Conservation (phyloP, 2,797 vertebrate genomes). For the Amphiprion clarkii region DNA sequence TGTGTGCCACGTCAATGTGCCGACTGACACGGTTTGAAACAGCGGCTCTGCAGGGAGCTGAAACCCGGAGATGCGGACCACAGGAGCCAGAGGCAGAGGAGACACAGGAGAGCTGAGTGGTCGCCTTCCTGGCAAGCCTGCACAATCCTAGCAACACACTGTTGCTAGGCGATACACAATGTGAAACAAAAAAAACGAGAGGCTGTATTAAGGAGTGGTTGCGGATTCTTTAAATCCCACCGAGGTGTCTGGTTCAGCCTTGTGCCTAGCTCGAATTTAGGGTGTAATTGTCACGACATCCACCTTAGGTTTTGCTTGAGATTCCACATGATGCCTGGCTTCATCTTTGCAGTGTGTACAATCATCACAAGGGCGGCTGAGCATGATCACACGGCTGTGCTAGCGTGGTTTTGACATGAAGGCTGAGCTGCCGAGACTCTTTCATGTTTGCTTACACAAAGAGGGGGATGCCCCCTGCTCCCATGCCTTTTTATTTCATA, state of each 20-base stretch:
- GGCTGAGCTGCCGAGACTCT: constrained; percentile 32
- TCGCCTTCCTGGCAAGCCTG: constrained; percentile 45
- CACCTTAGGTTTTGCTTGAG: not conserved
- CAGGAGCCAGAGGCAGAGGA: not conserved
- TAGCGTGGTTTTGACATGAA: constrained; percentile 42
- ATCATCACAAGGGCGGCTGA: constrained; percentile 7
- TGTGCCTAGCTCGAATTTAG: not conserved
- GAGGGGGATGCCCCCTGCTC: constrained; percentile 21
- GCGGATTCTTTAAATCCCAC: not conserved
- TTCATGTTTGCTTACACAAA: constrained; percentile 64
- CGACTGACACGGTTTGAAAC: not conserved
- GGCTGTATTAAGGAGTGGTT: constrained; percentile 31
- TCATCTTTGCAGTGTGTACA: constrained; percentile 2
- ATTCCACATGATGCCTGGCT: constrained; percentile 27
- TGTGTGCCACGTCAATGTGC: constrained; percentile 62
- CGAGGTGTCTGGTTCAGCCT: not conserved
- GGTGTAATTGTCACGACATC: not conserved
- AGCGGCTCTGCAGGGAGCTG: not conserved
- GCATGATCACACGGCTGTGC: constrained; percentile 33
- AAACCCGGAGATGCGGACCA: not conserved
- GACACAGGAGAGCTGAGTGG: constrained; percentile 16
- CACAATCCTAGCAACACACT: constrained; percentile 70
- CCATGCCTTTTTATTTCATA: not conserved
- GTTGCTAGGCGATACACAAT: constrained; percentile 82
- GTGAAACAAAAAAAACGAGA: constrained; percentile 45